Conservation (phyloP, 2,113 vertebrate species). For the Gasterosteus nipponicus region DNA sequence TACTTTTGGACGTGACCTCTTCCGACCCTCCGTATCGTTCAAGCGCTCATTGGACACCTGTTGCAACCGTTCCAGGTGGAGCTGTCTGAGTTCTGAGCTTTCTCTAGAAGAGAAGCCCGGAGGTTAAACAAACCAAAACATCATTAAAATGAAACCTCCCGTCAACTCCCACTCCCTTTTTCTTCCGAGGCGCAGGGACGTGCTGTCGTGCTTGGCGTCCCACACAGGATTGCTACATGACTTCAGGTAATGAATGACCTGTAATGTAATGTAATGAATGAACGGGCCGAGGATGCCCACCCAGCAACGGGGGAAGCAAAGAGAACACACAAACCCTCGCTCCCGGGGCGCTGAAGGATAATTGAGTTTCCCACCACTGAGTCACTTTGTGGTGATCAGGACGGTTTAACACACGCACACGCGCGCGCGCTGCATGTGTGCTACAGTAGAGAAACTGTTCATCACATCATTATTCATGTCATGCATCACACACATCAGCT, state of each 20-base stretch:
- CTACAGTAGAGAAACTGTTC: neutral
- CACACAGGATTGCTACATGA: conserved; percentile 41
- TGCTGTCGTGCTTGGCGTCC: conserved; percentile 42
- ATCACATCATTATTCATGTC: neutral
- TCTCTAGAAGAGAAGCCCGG: conserved; percentile 24
- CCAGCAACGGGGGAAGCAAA: conserved; percentile 46
- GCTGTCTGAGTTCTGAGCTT: neutral
- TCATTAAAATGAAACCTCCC: conserved; percentile 61
- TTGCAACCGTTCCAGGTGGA: conserved; percentile 28
- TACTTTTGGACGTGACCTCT: conserved; percentile 35
- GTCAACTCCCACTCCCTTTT: conserved; percentile 62
- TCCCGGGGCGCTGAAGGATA: conserved; percentile 43
- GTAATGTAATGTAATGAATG: conserved; percentile 60
- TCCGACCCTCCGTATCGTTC: neutral
- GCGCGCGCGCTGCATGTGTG: conserved; percentile 21
- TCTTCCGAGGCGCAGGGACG: conserved; percentile 56
- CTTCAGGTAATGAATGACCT: conserved; percentile 71
- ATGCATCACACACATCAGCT: neutral
- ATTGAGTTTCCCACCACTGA: conserved; percentile 70
- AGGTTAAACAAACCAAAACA: conserved; percentile 68
- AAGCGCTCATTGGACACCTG: neutral
- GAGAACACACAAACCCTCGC: conserved; percentile 12
- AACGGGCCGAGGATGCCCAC: conserved; percentile 55
- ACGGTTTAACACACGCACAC: conserved; percentile 30
- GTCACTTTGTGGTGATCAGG: conserved; percentile 18